These are phyloP conservation scores for Drosophila punjabiensis DNA, from an alignment of 1,140 invertebrate genomes.

Conservation along the genomic window DNA sequence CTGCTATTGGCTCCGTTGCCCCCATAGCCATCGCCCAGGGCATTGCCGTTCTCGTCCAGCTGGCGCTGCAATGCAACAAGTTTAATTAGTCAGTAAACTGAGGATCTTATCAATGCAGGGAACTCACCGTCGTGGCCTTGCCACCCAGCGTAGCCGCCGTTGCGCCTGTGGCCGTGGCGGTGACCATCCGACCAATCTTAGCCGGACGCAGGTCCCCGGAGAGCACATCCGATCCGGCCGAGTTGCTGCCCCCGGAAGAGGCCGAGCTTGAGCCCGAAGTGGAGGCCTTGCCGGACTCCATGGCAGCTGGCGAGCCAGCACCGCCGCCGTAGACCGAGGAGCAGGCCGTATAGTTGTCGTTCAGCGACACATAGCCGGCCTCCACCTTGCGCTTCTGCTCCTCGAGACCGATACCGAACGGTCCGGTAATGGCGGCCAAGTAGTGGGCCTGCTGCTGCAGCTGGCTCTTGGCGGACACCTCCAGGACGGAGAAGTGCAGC, in stretches of 20 bases:
- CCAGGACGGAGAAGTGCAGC: slow-evolving; percentile 60
- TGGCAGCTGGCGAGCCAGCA: slow-evolving; percentile 15
- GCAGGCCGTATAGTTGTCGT: slow-evolving; percentile 70
- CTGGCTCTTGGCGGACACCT: slow-evolving; percentile 41
- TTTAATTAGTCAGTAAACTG: neutral
- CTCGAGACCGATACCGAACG: slow-evolving; percentile 23
- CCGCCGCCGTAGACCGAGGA: slow-evolving; percentile 66
- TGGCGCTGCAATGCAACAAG: slow-evolving; percentile 74
- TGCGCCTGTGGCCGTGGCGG: slow-evolving; percentile 31
- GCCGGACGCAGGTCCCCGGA: slow-evolving; percentile 47
- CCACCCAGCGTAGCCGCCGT: slow-evolving; percentile 37
- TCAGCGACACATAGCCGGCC: slow-evolving; percentile 65
- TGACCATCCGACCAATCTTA: slow-evolving; percentile 58
- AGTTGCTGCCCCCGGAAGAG: slow-evolving; percentile 5
- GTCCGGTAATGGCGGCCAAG: slow-evolving; percentile 12
- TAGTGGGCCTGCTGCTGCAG: slow-evolving; percentile 41
- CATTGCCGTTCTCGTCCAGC: slow-evolving; percentile 86
- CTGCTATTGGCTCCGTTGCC: slow-evolving; percentile 16
- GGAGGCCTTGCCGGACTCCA: slow-evolving; percentile 22
- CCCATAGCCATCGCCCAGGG: slow-evolving; percentile 69
- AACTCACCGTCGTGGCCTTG: slow-evolving; percentile 61
- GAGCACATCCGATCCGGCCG: slow-evolving; percentile 6
- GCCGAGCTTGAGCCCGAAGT: slow-evolving; percentile 15
- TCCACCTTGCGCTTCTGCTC: slow-evolving; percentile 62
- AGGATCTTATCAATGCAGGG: neutral